Conservation (phyloP, 2,797 vertebrate genomes). For the Esox masquinongy region DNA sequence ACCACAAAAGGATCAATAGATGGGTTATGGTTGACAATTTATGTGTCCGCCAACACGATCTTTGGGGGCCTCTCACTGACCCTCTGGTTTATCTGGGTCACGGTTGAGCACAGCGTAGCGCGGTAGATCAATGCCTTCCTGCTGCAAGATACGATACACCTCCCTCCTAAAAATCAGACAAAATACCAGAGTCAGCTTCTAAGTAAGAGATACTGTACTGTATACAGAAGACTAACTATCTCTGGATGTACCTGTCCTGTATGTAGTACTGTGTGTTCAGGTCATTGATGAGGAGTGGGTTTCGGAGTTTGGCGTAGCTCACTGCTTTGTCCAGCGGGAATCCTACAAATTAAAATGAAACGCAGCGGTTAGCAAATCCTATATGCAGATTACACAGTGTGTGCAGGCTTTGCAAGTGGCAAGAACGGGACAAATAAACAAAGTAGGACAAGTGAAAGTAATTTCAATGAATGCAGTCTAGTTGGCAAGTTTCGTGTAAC, state of each 20-base stretch:
- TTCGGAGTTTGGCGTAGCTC: slow-evolving; percentile 93
- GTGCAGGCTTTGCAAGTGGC: not conserved
- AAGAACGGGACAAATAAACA: not conserved
- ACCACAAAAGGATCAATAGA: not conserved
- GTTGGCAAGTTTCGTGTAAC: not conserved
- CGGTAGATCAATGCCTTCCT: slow-evolving; percentile 96
- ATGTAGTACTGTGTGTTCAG: slow-evolving; percentile 99
- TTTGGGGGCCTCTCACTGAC: slow-evolving; percentile 63
- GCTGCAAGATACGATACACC: slow-evolving; percentile 96
- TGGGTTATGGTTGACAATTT: not conserved
- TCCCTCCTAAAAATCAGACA: slow-evolving; percentile 81
- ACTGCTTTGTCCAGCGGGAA: slow-evolving; percentile 98
- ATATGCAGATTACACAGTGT: not conserved
- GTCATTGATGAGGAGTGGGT: slow-evolving; percentile 95
- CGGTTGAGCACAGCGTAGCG: slow-evolving; percentile 96
- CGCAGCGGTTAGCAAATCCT: not conserved
- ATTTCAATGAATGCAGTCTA: not conserved
- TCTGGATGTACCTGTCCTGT: slow-evolving; percentile 87
- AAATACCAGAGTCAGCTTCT: not conserved
- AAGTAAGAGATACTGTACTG: not conserved
- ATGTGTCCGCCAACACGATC: not conserved
- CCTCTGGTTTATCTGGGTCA: slow-evolving; percentile 93
- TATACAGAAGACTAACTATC: too few species aligned
- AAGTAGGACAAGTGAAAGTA: not conserved
- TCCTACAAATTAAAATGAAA: slow-evolving; percentile 67